Percentiles rank a stretch among this genome's conserved stretches.
Conservation (phyloP, 2,888 invertebrate genomes). For the Euzophera pinguis region DNA sequence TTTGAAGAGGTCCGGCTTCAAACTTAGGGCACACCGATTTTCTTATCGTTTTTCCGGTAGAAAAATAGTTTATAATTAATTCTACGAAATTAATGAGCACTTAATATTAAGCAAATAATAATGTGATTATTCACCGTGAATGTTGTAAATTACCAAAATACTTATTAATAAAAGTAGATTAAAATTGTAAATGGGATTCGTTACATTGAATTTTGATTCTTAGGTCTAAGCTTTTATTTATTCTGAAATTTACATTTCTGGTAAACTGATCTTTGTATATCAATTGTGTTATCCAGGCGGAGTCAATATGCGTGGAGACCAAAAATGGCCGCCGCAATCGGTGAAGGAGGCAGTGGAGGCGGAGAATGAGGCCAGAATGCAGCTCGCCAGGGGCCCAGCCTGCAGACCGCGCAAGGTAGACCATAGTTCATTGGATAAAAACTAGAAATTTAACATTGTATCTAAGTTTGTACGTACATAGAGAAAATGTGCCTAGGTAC, state of each 20-base stretch:
- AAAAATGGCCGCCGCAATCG: conserved; percentile 92
- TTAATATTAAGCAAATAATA: conserved; percentile 45
- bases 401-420: conserved; percentile 85
- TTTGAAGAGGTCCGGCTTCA: too few species aligned
- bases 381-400: conserved; percentile 87
- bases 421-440: too few species aligned
- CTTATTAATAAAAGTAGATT: conserved; percentile 37
- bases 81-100: conserved; percentile 46
- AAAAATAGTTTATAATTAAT: too few species aligned
- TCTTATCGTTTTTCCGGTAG: too few species aligned
- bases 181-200: conserved; percentile 21
- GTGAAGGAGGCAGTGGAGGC: conserved; percentile 86
- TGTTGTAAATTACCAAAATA: conserved; percentile 54
- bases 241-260: too few species aligned
- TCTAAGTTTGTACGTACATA: too few species aligned
- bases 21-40: too few species aligned
- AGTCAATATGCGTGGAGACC: conserved; percentile 91
- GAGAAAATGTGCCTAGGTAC: too few species aligned
- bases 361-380: conserved; percentile 85
- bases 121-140: conserved; percentile 51
- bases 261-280: too few species aligned
- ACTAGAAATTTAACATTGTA: too few species aligned
- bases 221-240: conserved; percentile 14
- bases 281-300: conserved; percentile 75
- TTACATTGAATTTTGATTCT: conserved; percentile 13